Base-by-base conservation (phyloP, 2,888 invertebrate species). In the Ornithoptera priamus region DNA sequence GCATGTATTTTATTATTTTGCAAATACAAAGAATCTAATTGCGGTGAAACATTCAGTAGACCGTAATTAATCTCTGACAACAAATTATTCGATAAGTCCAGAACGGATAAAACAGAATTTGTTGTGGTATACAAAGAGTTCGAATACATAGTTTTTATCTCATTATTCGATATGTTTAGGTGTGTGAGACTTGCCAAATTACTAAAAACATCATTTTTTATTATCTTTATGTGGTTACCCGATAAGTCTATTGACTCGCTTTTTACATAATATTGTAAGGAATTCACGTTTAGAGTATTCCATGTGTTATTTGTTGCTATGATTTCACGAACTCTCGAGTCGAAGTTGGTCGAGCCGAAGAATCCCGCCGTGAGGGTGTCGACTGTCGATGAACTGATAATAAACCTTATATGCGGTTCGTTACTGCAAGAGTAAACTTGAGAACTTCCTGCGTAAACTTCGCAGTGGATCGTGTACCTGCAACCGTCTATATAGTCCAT, bases 281-380 rank as follows among this genome's bases (percentile, higher is more conserved):
- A 73, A 12, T 75, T 67, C 4, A 74, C 61, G 18, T 83, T 81
- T 22, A 92, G 79, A 1, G 65, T 72, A 0, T 24, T 62, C 89
- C 90, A 91, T 2, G 65, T 68, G 71, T 87, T 89, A 39, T 74
- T 69, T 2, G 65, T 22, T 0, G 81, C 86, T 69, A 72, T 77
- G 15, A 92, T 78, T 66, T 71, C 74, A 56, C 84, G 81, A n/a
- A 92, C 89, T 70, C 85, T 78, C 1, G 80, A 75, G 70, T 91
- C 91, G 24, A 91, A 92, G 72, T 91, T 91, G 0, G 91, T 92
- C 5, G 86, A 69, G 3, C 86, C 81, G 62, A 92, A 92, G 74
- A 85, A 89, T 0, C 80, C 80, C 0, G 81, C 70, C 0, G 80
- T 81, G 0, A 91, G 73, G 0, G 70, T 72, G 0, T 75, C 73